Percentiles rank a stretch among this genome's conserved stretches.
Evolutionary conservation across 2,888 invertebrate species (phyloP).

Genomic region (Drosophila picticornis): DNA sequence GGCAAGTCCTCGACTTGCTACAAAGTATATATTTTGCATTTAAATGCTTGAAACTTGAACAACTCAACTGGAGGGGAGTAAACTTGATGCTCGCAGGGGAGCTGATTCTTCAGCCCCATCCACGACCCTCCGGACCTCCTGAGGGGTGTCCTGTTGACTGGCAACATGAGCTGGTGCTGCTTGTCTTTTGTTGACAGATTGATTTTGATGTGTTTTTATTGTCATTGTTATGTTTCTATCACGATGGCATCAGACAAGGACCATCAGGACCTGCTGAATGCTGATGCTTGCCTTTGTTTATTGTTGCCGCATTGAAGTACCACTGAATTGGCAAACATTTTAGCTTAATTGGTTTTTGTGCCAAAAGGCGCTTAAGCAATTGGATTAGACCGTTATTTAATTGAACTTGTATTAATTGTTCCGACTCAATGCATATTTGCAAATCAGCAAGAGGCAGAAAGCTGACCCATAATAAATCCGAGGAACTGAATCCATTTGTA

Average conservation of each 20-base stretch:
- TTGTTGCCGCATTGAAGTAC: constrained; percentile 40
- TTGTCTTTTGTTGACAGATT: constrained; percentile 74
- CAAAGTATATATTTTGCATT: constrained; percentile 56
- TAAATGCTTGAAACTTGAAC: constrained; percentile 71
- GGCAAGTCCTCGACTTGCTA: constrained; percentile 22
- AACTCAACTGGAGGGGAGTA: constrained; percentile 21
- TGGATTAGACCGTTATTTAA: constrained; percentile 17
- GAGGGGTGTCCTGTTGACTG: constrained; percentile 44
- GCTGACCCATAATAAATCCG: constrained; percentile 18
- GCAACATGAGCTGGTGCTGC: constrained; percentile 8
- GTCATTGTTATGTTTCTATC: constrained; percentile 69
- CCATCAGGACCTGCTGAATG: constrained; percentile 7
- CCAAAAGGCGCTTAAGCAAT: constrained; percentile 46
- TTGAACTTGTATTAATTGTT: constrained; percentile 35
- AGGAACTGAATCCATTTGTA: not conserved
- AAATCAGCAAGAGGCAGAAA: constrained; percentile 8
- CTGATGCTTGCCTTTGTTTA: constrained; percentile 20
- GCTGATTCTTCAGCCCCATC: constrained; percentile 20
- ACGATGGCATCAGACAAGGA: constrained; percentile 1
- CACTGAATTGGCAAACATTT: constrained; percentile 68
- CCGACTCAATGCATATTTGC: constrained; percentile 3
- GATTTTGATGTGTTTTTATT: constrained; percentile 79
- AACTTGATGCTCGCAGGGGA: constrained; percentile 15
- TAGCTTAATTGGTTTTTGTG: constrained; percentile 71
- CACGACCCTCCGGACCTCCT: not conserved